Percentiles rank a stretch among this genome's conserved stretches.
These are phyloP conservation scores for Poecilia gillii DNA, from an alignment of 2,797 vertebrate species.

Conservation along the genomic window DNA sequence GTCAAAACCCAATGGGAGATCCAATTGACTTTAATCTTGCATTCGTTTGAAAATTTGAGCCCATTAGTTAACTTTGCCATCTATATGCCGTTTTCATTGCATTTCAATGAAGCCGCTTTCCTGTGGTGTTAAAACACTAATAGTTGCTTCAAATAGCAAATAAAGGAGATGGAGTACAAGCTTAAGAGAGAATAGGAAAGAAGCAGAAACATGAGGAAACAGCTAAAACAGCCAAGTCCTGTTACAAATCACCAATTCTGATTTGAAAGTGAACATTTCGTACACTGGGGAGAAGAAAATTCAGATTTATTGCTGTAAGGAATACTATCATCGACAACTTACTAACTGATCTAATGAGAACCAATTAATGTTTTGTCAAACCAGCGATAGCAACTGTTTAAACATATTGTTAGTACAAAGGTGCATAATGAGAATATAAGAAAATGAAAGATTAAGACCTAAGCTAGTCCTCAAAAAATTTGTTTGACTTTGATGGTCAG, in stretches of 20 bases:
- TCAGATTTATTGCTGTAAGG: not conserved
- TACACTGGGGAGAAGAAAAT: not conserved
- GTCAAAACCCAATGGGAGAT: constrained; percentile 85
- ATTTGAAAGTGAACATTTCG: constrained; percentile 18
- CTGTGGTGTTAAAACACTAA: constrained; percentile 85
- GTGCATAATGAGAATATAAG: not conserved
- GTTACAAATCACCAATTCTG: constrained; percentile 72
- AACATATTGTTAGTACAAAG: not conserved
- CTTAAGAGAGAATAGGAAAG: constrained; percentile 60
- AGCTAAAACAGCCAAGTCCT: constrained; percentile 60
- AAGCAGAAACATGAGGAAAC: constrained; percentile 29
- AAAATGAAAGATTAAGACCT: not conserved
- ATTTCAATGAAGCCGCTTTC: constrained; percentile 87
- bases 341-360: not conserved
- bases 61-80: constrained; percentile 87
- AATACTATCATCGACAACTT: not conserved
- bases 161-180: constrained; percentile 58
- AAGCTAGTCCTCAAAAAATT: not conserved
- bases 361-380: not conserved
- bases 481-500: not conserved
- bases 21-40: constrained; percentile 88
- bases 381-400: not conserved
- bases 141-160: constrained; percentile 84
- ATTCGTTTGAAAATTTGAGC: constrained; percentile 88
- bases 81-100: constrained; percentile 83